Base-by-base conservation (phyloP, 2,113 vertebrate genomes). In the Psittacula cyanocephala region DNA sequence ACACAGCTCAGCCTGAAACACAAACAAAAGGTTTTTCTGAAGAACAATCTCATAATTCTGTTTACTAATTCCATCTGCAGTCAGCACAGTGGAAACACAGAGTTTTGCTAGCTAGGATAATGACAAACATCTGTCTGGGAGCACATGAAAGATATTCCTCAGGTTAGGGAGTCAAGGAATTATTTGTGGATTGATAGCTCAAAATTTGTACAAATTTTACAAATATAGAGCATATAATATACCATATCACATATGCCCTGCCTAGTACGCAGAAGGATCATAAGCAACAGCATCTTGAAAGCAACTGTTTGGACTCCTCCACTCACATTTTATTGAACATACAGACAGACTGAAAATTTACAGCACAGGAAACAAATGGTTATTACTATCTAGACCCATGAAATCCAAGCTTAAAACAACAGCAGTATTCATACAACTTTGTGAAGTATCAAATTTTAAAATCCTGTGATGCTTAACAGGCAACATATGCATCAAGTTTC, bases 1-100 rank as follows among this genome's bases (percentile, higher is more conserved):
- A 99, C 98, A 43, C 98, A 99, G 97, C 98, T 99, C 97, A 99
- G 97, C 98, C 99, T 99, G 96, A 74, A 95, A 97, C 63, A 97
- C 28, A 97, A 94, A 94, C 44, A 92, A 77, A 93, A 92, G 28
- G 63, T 15, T 86, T 95, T 81, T 64, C 27, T 92, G 65, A 92
- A 95, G 96, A 96, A 64, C 49, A 81, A 19, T 69, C 37, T 74
- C 9, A 19, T 85, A 75, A 39, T 43, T 55, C 72, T 69, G 74
- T 77, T 91, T 83, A 75, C 35, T 65, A 75, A 90, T 78, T 88
- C 31, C 64, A 64, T 19, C n/a, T 64, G n/a, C 68, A 91, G 64
- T 50, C 63, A 91, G 71, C 68, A 78, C 22, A 47, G 39, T 16
- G 81, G 64, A 86, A 91, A 84, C 41, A 37, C 5, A 4, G 41